Evolutionary conservation across 2,113 vertebrate species (phyloP).

Genomic region (Ammodytes marinus): DNA sequence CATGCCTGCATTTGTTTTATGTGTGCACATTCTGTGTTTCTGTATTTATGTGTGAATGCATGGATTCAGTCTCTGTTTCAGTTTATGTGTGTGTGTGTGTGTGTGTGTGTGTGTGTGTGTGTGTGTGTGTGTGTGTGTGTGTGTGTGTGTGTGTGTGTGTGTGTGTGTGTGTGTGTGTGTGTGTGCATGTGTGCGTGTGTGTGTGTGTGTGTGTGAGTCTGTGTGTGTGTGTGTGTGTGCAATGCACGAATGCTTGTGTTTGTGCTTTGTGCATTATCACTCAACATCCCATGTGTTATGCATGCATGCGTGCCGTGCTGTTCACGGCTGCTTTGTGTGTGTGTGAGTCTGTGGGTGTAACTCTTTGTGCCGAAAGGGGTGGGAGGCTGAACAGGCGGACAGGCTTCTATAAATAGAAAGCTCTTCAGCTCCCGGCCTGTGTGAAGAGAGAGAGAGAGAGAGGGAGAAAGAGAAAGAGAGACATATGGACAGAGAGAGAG

Average conservation of each 20-base stretch:
- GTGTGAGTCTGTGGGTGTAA: slow-evolving; percentile 65
- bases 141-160: background rate
- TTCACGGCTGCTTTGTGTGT: slow-evolving; percentile 60
- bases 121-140: no score
- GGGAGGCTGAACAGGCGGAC: slow-evolving; percentile 59
- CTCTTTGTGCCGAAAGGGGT: slow-evolving; percentile 63
- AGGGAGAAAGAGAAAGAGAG: background rate
- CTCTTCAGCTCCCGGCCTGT: slow-evolving; percentile 61
- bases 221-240: slow-evolving; percentile 9
- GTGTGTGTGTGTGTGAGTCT: background rate
- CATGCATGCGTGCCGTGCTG: slow-evolving; percentile 15
- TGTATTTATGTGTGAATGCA: slow-evolving; percentile 20
- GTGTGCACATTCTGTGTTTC: background rate
- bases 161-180: slow-evolving; percentile 1
- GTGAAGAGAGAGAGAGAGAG: slow-evolving; percentile 35
- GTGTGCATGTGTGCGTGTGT: slow-evolving; percentile 7
- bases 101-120: slow-evolving; percentile 10
- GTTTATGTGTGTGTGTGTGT: background rate
- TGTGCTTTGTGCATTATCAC: slow-evolving; percentile 17
- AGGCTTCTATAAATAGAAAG: slow-evolving; percentile 74
- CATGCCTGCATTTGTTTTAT: background rate
- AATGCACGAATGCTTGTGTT: no score
- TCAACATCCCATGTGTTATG: slow-evolving; percentile 35
- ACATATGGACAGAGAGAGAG: slow-evolving; percentile 28
- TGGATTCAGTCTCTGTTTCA: background rate